Percentiles rank a stretch among this genome's conserved stretches.
These are phyloP conservation scores for Acanthis flammea DNA, from an alignment of 2,797 vertebrate genomes.

Conservation along the genomic window DNA sequence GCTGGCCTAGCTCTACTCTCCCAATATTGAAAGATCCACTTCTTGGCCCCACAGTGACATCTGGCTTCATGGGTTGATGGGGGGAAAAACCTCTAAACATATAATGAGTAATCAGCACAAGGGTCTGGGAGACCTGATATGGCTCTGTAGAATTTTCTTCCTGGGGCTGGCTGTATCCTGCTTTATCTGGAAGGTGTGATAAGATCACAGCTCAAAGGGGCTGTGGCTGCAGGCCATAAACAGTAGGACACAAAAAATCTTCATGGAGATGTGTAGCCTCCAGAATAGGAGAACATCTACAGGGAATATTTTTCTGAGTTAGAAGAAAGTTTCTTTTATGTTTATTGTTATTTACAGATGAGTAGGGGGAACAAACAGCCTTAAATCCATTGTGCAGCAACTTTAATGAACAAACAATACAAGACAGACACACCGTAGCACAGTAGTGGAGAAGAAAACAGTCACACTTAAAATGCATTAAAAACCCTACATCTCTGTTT, in stretches of 20 bases:
- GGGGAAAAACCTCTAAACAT: accelerated
- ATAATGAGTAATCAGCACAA: background rate
- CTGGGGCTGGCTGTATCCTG: background rate
- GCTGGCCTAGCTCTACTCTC: background rate
- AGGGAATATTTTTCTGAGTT: background rate
- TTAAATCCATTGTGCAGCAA: background rate
- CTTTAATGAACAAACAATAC: background rate
- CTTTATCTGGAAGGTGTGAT: background rate
- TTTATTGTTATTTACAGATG: background rate
- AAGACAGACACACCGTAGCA: background rate
- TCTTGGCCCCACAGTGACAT: background rate
- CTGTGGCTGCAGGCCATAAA: background rate
- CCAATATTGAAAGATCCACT: background rate
- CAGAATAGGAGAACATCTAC: background rate
- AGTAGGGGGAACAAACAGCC: background rate
- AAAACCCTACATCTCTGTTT: accelerated
- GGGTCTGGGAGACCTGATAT: background rate
- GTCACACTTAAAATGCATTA: background rate
- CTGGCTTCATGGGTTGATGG: background rate
- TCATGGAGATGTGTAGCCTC: background rate
- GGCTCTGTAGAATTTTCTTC: background rate
- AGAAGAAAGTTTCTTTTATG: background rate
- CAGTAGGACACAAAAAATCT: background rate
- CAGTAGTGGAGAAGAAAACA: background rate
- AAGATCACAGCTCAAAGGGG: background rate